Evolutionary conservation across 2,113 vertebrate genomes (phyloP).

Genomic region (Nestor notabilis): DNA sequence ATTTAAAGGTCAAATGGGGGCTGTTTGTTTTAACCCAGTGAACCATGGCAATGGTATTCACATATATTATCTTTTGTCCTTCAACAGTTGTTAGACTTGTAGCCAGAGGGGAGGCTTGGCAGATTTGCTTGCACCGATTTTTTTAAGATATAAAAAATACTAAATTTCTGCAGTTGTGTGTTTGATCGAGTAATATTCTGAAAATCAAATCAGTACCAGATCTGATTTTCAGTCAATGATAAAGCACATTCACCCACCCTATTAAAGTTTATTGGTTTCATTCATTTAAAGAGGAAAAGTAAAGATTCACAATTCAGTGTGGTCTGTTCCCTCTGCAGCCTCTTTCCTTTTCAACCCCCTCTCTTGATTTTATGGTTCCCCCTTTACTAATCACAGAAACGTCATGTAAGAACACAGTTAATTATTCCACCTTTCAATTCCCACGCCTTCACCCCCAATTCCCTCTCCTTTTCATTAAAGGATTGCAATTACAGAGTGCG

Average conservation of each 20-base stretch:
- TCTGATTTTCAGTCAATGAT: conserved; percentile 50
- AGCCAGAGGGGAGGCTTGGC: conserved; percentile 64
- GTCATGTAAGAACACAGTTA: not conserved
- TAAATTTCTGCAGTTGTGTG: conserved; percentile 42
- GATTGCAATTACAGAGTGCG: not conserved
- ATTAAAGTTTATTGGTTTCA: conserved; percentile 57
- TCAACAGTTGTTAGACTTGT: conserved; percentile 79
- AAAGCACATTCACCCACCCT: conserved; percentile 20
- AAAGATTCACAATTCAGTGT: not conserved
- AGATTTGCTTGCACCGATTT: conserved; percentile 44
- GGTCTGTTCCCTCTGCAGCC: not conserved
- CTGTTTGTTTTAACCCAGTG: conserved; percentile 75
- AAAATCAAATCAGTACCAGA: conserved; percentile 58
- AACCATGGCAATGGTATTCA: conserved; percentile 73
- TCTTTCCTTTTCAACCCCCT: not conserved
- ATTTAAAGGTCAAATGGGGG: conserved; percentile 77
- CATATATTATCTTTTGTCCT: conserved; percentile 77
- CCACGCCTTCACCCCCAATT: not conserved
- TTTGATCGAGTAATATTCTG: conserved; percentile 59
- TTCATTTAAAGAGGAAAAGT: conserved; percentile 20
- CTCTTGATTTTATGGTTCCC: not conserved
- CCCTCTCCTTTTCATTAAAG: not conserved
- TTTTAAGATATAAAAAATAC: conserved; percentile 49
- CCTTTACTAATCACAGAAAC: not conserved
- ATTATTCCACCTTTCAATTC: not conserved